Evolutionary conservation across 2,797 vertebrate species (phyloP), one percentile per base, ranked within the genome.

Genomic region (Oophaga sylvatica): DNA sequence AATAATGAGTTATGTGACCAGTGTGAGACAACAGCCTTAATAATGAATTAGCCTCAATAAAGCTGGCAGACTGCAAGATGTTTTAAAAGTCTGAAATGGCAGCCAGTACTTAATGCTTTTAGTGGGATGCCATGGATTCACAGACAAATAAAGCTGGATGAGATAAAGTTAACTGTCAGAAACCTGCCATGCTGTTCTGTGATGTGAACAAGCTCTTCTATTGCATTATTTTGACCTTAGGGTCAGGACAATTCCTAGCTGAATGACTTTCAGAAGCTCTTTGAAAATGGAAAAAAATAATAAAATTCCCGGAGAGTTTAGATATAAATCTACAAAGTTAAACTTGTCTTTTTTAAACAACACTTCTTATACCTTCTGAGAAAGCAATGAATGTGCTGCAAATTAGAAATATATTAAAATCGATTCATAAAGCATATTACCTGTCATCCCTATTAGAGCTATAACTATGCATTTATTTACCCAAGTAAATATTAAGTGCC

Each of bases 1-100:
- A 84, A 62, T 68, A 84, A 84, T 88, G 77, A 80, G 57, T 85
- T 84, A 84, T 84, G 82, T 84, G 76, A 80, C 67, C 68, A 88
- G 67, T 88, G 57, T 84, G 82, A 84, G 81, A 80, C 82, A 88
- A 85, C 65, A 80, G 35, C 35, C 41, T 88, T 88, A 88, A 88
- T 85, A 88, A 88, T 84, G 57, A 88, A 88, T 85, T 88, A 88
- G 82, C 41, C 84, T 57, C 80, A 85, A 75, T 65, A 80, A 79
- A 85, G 53, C 76, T 84, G 82, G 57, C 87, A 88, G 77, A 84
- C 56, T 79, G 71, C 67, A 88, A 84, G 63, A 83, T 63, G 41
- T 57, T 80, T 80, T 73, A 31, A 45, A 88, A 88, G 82, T 73
- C 76, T 88, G 65, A 88, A 29, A 45, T 56, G 56, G 41, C 75